These are phyloP conservation scores for Drosophila sproati DNA, from an alignment of 1,140 invertebrate species.

Conservation along the genomic window DNA sequence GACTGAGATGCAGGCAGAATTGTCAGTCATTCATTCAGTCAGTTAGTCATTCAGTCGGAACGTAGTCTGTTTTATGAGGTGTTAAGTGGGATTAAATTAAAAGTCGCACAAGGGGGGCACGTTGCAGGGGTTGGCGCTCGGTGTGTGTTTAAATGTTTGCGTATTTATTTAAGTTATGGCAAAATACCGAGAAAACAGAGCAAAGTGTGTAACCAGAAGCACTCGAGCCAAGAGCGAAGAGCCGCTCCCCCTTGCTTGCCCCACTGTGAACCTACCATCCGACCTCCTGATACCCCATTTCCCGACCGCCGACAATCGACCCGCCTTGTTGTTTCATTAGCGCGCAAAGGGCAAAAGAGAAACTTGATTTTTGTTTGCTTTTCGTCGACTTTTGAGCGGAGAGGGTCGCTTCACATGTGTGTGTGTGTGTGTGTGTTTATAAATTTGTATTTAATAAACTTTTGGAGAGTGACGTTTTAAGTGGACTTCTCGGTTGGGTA, in stretches of 20 bases:
- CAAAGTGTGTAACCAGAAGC: slow-evolving; percentile 33
- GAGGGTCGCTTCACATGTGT: slow-evolving; percentile 57
- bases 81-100: slow-evolving; percentile 83
- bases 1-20: slow-evolving; percentile 2
- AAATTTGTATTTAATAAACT: slow-evolving; percentile 80
- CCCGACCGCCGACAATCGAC: background rate
- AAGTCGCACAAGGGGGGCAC: slow-evolving; percentile 41
- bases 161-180: slow-evolving; percentile 77
- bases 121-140: slow-evolving; percentile 23
- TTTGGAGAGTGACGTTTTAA: slow-evolving; percentile 52
- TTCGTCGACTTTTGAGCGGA: slow-evolving; percentile 26
- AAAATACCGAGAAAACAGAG: slow-evolving; percentile 44
- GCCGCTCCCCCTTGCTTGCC: background rate
- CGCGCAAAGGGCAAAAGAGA: slow-evolving; percentile 27
- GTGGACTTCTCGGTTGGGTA: slow-evolving; percentile 29
- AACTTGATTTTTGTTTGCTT: slow-evolving; percentile 75
- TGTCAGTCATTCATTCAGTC: slow-evolving; percentile 57
- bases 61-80: slow-evolving; percentile 77
- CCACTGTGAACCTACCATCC: slow-evolving; percentile 27
- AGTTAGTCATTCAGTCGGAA: slow-evolving; percentile 46
- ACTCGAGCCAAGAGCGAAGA: slow-evolving; percentile 32
- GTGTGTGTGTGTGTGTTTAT: slow-evolving; percentile 54
- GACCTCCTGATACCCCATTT: slow-evolving; percentile 4
- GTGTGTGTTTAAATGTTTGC: slow-evolving; percentile 79
- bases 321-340: slow-evolving; percentile 44